These are phyloP conservation scores for Lates calcarifer DNA, from an alignment of 2,113 vertebrate genomes.

Conservation along the genomic window DNA sequence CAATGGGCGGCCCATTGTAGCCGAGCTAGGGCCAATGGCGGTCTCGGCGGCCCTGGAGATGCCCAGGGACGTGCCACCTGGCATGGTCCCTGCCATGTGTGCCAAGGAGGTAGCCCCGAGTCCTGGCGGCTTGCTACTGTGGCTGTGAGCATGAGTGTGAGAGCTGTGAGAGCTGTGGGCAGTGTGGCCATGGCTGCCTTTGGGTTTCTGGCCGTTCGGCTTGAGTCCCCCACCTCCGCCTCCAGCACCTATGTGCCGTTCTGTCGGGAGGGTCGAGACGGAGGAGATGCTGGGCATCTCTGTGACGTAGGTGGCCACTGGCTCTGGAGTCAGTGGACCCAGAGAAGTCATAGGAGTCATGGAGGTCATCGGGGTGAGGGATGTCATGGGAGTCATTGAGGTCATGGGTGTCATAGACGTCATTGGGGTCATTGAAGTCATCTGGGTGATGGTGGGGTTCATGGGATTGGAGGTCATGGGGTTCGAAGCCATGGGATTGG, in stretches of 20 bases:
- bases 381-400: constrained; percentile 52
- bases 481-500: constrained; percentile 74
- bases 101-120: constrained; percentile 73
- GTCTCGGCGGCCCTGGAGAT: constrained; percentile 73
- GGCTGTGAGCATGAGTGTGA: constrained; percentile 72
- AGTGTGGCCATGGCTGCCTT: constrained; percentile 72
- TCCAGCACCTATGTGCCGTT: constrained; percentile 65
- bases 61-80: constrained; percentile 75
- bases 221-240: constrained; percentile 75
- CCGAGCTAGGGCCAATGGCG: constrained; percentile 67
- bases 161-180: constrained; percentile 65
- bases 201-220: constrained; percentile 92
- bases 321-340: constrained; percentile 86
- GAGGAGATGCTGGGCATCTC: constrained; percentile 87
- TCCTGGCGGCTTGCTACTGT: constrained; percentile 79
- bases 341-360: constrained; percentile 75
- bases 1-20: constrained; percentile 87
- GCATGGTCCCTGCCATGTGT: constrained; percentile 80
- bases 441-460: constrained; percentile 60
- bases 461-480: constrained; percentile 70
- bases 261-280: constrained; percentile 71
- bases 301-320: constrained; percentile 88
- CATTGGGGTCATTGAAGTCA: constrained; percentile 67
- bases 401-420: constrained; percentile 45
- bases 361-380: constrained; percentile 51